Conservation (phyloP, 1,140 invertebrate genomes). For the Mactra quadrangularis region DNA sequence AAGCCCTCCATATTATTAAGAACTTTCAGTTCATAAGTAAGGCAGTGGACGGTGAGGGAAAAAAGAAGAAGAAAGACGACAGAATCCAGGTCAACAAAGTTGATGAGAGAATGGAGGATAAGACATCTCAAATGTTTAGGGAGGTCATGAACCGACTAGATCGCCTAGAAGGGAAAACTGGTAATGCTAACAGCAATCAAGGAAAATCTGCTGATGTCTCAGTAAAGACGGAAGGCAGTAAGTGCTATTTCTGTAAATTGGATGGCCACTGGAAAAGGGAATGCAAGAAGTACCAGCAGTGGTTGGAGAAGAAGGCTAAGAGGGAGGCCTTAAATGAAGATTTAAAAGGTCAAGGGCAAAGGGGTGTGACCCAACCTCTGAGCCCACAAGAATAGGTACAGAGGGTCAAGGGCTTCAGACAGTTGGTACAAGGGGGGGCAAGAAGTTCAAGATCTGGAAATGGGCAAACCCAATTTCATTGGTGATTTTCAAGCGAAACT, state of each 20-base stretch:
- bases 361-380: neutral
- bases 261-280: slow-evolving; percentile 41
- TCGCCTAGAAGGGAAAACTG: neutral
- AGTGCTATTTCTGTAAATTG: slow-evolving; percentile 34
- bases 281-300: too few relatives aligned
- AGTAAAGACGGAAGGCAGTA: neutral
- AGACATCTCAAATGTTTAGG: too few relatives aligned
- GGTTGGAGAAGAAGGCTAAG: too few relatives aligned
- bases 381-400: neutral
- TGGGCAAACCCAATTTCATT: neutral
- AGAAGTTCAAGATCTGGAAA: neutral
- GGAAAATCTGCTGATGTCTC: too few relatives aligned
- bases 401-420: neutral
- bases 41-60: slow-evolving; percentile 5
- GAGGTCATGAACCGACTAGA: too few relatives aligned
- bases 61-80: neutral
- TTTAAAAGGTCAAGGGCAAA: slow-evolving; percentile 39
- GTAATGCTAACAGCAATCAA: neutral
- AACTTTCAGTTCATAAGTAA: too few relatives aligned
- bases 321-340: neutral
- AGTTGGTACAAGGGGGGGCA: neutral
- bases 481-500: neutral
- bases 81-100: neutral
- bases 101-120: neutral
- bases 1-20: too few relatives aligned